Evolutionary conservation across 2,888 invertebrate species (phyloP), one percentile per base, ranked within the genome.

Genomic region (Chrysopilus asiliformis): DNA sequence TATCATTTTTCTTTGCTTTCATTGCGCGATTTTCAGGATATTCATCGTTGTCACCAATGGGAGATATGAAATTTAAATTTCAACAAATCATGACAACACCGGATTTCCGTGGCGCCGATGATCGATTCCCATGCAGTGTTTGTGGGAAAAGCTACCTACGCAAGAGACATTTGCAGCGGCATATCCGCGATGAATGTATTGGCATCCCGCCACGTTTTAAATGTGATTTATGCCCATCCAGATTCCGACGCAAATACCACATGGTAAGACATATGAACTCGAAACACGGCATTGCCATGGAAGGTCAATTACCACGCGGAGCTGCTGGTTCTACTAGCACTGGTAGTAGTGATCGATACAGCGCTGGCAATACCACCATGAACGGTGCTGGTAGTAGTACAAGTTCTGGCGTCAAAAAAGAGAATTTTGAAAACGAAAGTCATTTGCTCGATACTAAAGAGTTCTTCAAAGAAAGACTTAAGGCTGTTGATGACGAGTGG

Each of bases 111-210:
- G 51, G 45, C 27, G 40, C 43, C 3, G 50, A 51, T 37, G 60
- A 64, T 38, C 64, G 68, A 41, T 72, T 68, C 49, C 58, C 60
- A 14, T 74, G 74, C 52, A 53, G 57, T 35, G 66, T 66, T 30
- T 75, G 74, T 47, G 66, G 66, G 45, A 70, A 71, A 55, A 69
- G 66, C 41, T 75, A 75, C 53, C 64, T 68, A 49, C 65, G 73
- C 29, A 72, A 72, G 51, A 70, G 74, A 28, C 74, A 74, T 41
- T 53, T 76, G 40, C 68, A 71, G 45, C 64, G 74, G 7, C 74
- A 74, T 45, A 59, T 67, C 48, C 65, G 66, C 30, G 67, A 65
- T 45, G 69, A 69, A 49, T 68, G 68, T 46, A 60, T 67, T 37
- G 66, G 63, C 40, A 65, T 65, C 41, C 60, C 61, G 43, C 70